Conservation (phyloP, 2,888 invertebrate genomes). For the Isotomurus palustris region DNA sequence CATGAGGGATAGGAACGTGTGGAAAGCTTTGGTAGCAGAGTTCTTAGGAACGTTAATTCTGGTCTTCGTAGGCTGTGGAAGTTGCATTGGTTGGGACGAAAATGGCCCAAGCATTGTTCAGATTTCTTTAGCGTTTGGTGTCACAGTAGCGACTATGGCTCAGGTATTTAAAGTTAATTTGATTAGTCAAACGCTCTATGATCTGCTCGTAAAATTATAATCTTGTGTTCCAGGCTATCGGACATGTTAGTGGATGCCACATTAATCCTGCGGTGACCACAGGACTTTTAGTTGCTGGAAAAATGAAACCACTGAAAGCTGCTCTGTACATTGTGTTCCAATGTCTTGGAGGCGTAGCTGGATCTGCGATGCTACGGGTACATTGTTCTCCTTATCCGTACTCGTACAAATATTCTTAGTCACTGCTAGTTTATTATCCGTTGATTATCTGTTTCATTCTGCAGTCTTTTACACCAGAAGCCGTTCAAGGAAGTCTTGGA, state of each 20-base stretch:
- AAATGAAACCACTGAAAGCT: conserved; percentile 69
- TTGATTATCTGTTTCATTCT: neutral
- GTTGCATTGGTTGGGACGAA: conserved; percentile 27
- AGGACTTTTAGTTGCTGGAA: conserved; percentile 75
- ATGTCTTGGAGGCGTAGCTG: conserved; percentile 70
- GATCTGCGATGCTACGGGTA: conserved; percentile 56
- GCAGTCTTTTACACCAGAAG: conserved; percentile 65
- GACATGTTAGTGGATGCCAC: conserved; percentile 34
- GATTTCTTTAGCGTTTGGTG: conserved; percentile 44
- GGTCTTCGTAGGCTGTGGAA: conserved; percentile 80
- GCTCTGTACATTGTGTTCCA: conserved; percentile 77
- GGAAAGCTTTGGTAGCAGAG: conserved; percentile 79
- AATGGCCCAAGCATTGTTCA: conserved; percentile 30
- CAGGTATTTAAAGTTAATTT: conserved; percentile 31
- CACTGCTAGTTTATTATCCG: neutral
- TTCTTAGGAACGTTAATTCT: conserved; percentile 80
- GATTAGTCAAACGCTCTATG: neutral
- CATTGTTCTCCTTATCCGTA: neutral
- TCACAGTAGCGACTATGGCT: conserved; percentile 44
- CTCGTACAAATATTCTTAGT: neutral
- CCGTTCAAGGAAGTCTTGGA: conserved; percentile 60
- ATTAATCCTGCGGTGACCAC: conserved; percentile 85
- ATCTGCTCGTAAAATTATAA: too few species aligned
- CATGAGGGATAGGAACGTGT: conserved; percentile 62
- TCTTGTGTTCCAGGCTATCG: conserved; percentile 38